A percentile compares a stretch with the other conserved stretches of the same genome.
These are phyloP conservation scores for Dicerorhinus sumatrensis DNA, from an alignment of 2,113 vertebrate genomes.

Conservation along the genomic window DNA sequence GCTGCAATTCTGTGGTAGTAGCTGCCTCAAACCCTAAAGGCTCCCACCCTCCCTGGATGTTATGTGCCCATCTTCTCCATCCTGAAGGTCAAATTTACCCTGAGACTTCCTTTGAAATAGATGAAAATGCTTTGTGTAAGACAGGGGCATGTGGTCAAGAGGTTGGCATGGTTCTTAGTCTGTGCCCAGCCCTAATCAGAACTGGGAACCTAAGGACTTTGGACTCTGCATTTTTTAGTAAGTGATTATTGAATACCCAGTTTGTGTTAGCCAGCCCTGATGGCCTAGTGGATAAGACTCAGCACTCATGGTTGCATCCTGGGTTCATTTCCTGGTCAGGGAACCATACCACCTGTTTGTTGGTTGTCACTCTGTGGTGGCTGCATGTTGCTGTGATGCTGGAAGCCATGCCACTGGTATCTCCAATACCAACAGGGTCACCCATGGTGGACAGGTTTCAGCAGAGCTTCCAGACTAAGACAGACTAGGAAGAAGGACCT, in stretches of 20 bases:
- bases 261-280: neutral
- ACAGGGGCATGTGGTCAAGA: fast-evolving
- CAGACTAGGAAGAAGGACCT: too few relatives aligned
- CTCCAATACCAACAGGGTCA: too few relatives aligned
- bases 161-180: neutral
- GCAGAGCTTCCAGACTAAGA: too few relatives aligned
- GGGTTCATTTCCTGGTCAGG: too few relatives aligned
- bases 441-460: too few relatives aligned
- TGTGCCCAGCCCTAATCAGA: neutral
- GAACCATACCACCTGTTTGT: too few relatives aligned
- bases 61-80: neutral
- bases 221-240: neutral
- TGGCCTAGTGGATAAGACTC: too few relatives aligned
- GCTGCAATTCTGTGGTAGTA: neutral
- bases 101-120: neutral
- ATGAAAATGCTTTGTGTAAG: neutral
- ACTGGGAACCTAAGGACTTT: neutral
- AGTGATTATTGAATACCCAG: neutral
- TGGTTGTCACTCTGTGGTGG: too few relatives aligned
- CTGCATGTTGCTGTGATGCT: too few relatives aligned
- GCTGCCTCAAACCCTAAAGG: neutral
- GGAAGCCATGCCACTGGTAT: too few relatives aligned
- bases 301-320: too few relatives aligned
- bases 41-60: neutral
- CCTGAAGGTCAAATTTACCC: neutral